Base-by-base conservation (phyloP, 2,888 invertebrate species). In the Scaptomyza polygonia region DNA sequence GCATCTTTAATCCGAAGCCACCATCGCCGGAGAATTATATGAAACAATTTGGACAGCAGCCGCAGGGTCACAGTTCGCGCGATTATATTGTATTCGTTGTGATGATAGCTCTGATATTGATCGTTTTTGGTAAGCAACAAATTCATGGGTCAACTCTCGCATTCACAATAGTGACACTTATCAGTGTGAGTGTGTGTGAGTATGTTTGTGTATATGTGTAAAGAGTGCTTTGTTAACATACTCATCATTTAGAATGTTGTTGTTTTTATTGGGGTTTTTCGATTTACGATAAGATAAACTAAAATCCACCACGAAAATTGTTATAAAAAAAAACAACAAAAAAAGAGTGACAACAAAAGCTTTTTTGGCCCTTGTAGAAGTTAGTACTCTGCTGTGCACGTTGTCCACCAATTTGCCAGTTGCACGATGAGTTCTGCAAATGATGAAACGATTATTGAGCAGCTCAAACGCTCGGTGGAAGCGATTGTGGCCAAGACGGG, bases 1-100 rank as follows among this genome's bases (percentile, higher is more conserved):
- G 93, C 87, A 82, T 95, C 48, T 89, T 92, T 0, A 93, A 90
- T 70, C 90, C 92, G 0, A 91, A 93, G 44, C 90, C 91, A 3
- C 67, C 83, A 8, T 49, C 93, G 90, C 0, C 91, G 89, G 78
- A 90, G 29, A 87, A 90, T 52, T 86, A 86, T n/a, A 65, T 82
- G 68, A 72, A 63, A 27, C 74, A 79, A 18, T 78, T 80, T 44
- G 83, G 80, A 57, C 71, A 64, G 3, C 71, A 64, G 3, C 55
- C 68, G n/a, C 79, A 67, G 12, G 81, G 79, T 4, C 82, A 77
- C 65, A 86, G 43, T 90, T 77, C 87, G 12, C 77, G 75, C 66
- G 91, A 91, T 52, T 91, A 90, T 83, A 53, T 84, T 14, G 78
- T 90, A 61, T 91, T 92, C 83, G 90, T 73, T 63, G 92, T 77